Evolutionary conservation across 2,888 invertebrate species (phyloP).

Genomic region (Andrena haemorrhoa): DNA sequence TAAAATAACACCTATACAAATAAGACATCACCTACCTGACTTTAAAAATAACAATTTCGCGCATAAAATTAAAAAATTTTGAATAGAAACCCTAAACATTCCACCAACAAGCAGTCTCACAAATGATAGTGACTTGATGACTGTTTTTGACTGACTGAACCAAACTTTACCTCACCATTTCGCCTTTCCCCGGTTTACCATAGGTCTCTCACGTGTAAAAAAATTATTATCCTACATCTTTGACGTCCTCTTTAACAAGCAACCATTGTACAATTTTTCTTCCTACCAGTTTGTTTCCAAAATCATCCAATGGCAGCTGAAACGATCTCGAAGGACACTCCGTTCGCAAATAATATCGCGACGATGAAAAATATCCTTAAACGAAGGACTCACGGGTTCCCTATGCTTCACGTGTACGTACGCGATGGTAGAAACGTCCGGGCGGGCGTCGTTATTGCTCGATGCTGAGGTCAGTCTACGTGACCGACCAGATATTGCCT

Average conservation of each 20-base stretch:
- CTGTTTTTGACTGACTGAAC: too few species aligned
- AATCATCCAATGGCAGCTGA: not conserved
- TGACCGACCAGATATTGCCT: slow-evolving; percentile 83
- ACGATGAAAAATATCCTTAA: slow-evolving; percentile 29
- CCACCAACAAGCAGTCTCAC: too few species aligned
- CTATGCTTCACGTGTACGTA: slow-evolving; percentile 42
- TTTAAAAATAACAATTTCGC: too few species aligned
- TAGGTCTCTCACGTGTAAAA: not conserved
- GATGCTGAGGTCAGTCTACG: slow-evolving; percentile 84
- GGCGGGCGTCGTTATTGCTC: slow-evolving; percentile 81
- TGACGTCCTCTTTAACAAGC: not conserved
- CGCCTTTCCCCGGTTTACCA: too few species aligned
- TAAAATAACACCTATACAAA: too few species aligned
- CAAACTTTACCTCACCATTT: too few species aligned
- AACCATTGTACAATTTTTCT: not conserved
- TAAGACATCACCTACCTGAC: too few species aligned
- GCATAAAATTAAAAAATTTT: too few species aligned
- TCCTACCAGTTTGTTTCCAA: not conserved
- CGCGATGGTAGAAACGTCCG: slow-evolving; percentile 65
- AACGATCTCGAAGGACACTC: not conserved
- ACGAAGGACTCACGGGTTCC: not conserved
- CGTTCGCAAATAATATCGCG: slow-evolving; percentile 28
- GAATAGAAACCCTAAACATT: too few species aligned
- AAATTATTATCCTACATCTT: not conserved
- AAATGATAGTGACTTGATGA: too few species aligned